Evolutionary conservation across 2,113 vertebrate species (phyloP).

Genomic region (Neolamprologus variostigma): DNA sequence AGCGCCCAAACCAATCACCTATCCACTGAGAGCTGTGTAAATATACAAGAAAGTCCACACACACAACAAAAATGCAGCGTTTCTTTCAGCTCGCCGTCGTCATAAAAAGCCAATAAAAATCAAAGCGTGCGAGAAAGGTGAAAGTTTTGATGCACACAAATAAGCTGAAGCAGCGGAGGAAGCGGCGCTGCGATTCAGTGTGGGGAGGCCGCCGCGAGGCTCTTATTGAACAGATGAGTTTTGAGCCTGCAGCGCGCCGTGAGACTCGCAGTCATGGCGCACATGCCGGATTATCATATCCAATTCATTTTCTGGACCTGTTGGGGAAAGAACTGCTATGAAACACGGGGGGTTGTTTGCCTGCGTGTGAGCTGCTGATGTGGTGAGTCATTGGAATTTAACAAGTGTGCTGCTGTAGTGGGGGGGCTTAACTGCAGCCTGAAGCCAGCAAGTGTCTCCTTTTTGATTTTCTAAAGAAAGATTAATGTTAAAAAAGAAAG

Average conservation of each 20-base stretch:
- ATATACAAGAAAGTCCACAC: background rate
- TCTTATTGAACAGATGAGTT: background rate
- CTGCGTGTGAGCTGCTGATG: background rate
- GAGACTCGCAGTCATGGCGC: background rate
- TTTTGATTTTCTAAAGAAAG: background rate
- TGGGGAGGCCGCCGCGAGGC: background rate
- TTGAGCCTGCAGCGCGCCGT: background rate
- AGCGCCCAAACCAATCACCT: background rate
- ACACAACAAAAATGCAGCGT: background rate
- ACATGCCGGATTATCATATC: background rate
- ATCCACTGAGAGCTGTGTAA: background rate
- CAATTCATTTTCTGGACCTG: background rate
- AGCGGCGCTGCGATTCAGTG: background rate
- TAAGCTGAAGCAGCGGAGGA: background rate
- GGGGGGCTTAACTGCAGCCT: background rate
- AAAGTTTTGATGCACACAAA: background rate
- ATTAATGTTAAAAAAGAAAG: background rate
- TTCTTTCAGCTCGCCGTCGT: background rate
- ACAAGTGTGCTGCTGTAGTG: background rate
- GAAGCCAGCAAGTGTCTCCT: background rate
- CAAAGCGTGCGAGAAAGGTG: background rate
- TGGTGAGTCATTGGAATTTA: background rate
- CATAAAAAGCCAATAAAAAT: background rate
- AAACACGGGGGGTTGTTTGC: background rate
- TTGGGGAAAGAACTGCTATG: background rate